phyloP scores from a whole-genome alignment of 1,140 invertebrate genomes.

The Cheumatopsyche charites region DNA sequence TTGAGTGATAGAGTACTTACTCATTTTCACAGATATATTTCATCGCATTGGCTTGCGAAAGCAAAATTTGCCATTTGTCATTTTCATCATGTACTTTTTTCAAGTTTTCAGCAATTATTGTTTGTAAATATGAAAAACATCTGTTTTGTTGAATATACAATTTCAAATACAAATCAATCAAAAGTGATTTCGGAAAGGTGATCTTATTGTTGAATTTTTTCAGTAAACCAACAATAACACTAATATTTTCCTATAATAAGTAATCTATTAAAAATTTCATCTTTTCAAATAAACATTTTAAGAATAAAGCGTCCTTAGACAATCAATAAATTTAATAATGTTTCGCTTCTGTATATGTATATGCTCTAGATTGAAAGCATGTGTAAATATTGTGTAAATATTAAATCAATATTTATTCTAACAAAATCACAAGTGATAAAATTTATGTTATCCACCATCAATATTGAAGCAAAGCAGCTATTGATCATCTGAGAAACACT shows the following conservation, averaged over 20 bases:
- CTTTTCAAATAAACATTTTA: too few species aligned
- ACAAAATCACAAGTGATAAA: too few species aligned
- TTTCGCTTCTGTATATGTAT: too few species aligned
- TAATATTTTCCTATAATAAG: constrained; percentile 24
- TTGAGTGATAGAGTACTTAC: background rate
- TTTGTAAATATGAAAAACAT: constrained; percentile 29
- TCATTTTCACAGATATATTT: constrained; percentile 28
- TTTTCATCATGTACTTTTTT: background rate
- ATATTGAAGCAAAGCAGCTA: too few species aligned
- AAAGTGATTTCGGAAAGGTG: background rate
- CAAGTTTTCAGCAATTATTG: constrained; percentile 7
- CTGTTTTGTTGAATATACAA: constrained; percentile 3
- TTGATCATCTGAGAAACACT: too few species aligned
- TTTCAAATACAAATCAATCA: constrained; percentile 23
- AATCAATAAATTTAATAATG: too few species aligned
- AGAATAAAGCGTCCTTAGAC: too few species aligned
- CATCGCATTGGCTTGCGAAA: constrained; percentile 16
- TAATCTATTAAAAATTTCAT: too few species aligned
- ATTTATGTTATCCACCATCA: too few species aligned
- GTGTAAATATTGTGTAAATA: too few species aligned
- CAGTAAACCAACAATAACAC: background rate
- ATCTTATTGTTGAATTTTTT: background rate
- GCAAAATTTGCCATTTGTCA: constrained; percentile 20
- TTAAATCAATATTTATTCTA: too few species aligned
- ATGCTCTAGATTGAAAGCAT: too few species aligned